Evolutionary conservation across 2,113 vertebrate genomes (phyloP), one percentile per base, ranked within the genome.

Genomic region (Anolis carolinensis): DNA sequence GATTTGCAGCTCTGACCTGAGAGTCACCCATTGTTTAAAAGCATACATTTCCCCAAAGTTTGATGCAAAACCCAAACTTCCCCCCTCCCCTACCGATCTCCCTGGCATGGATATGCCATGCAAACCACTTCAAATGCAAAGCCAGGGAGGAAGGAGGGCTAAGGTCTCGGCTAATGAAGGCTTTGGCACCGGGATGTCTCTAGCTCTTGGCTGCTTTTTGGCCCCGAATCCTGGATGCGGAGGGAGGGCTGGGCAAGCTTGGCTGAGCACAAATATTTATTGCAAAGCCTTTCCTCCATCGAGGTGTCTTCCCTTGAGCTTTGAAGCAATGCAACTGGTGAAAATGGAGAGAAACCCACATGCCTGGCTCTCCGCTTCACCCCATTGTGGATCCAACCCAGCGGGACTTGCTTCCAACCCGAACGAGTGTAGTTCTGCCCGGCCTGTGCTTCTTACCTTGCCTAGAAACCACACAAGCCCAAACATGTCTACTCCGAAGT

Each of bases 121-220:
- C 86, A 87, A 94, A 93, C 92, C 94, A 93, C 92, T 95, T 94
- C 90, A 94, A 90, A 95, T 89, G 84, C 89, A 79, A 59, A 89
- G 88, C 89, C 87, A 89, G 91, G 13, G 62, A 89, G 91, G 92
- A 27, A 92, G 87, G 2, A 86, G 82, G 76, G 94, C 89, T 89
- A 20, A 92, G 92, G 89, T 65, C 91, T 93, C 76, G 23, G 1
- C 89, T 94, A 92, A 95, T 87, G 94, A 93, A 80, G 73, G 36
- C 84, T 86, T 18, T 92, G 92, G 93, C 93, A 93, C 90, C 87
- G 3, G 14, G 76, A n/a, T 0, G 84, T 62, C 92, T 91, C 91
- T 89, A 90, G 90, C 89, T 27, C 81, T 84, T 14, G 3, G 74
- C 86, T 91, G 84, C 80, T 82, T 87, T 81, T 76, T 81, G 62